Evolutionary conservation across 2,888 invertebrate species (phyloP), one percentile per base, ranked within the genome.

Genomic region (Hirtodrosophila trivittata): DNA sequence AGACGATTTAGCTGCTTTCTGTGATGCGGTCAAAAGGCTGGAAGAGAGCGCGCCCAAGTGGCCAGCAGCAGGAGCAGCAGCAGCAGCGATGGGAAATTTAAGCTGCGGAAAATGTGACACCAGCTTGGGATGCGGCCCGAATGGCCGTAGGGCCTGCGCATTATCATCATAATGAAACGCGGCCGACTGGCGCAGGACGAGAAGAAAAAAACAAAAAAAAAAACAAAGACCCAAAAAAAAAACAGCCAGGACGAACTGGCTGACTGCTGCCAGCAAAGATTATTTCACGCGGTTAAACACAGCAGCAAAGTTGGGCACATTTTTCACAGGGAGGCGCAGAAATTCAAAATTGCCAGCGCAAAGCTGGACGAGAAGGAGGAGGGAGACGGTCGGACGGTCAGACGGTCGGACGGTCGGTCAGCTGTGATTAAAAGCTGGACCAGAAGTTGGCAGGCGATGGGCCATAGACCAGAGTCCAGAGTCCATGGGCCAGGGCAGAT

Each of bases 81-180:
- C 18, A 21, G 18, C 18, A 21, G 18, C 28, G 47, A 65, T 59
- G 65, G 69, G 66, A 84, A 78, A 84, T 85, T 85, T 86, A 88
- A 88, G 88, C 87, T 85, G 86, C 80, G 76, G 80, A 82, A 87
- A 88, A 87, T 88, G 81, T 87, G 88, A 87, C 88, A 87, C 87
- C 78, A 82, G 82, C 66, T 59, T 65, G 72, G 66, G 33, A 62
- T 65, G 77, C 49, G 57, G 56, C 58, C 62, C 30, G 72, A 63
- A 62, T 67, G 60, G 76, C 82, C 73, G 70, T 54, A 57, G 82
- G 85, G 51, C 74, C 83, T 75, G 80, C 81, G 83, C 73, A 86
- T 83, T 83, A 75, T 86, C 75, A 77, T 73, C 65, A 75, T 77
- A 82, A 83, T 82, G 83, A 83, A 82, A 77, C 64, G 66, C 68